Percentiles rank a stretch among this genome's conserved stretches.
Conservation (phyloP, 1,140 invertebrate species). For the Globodera rostochiensis region DNA sequence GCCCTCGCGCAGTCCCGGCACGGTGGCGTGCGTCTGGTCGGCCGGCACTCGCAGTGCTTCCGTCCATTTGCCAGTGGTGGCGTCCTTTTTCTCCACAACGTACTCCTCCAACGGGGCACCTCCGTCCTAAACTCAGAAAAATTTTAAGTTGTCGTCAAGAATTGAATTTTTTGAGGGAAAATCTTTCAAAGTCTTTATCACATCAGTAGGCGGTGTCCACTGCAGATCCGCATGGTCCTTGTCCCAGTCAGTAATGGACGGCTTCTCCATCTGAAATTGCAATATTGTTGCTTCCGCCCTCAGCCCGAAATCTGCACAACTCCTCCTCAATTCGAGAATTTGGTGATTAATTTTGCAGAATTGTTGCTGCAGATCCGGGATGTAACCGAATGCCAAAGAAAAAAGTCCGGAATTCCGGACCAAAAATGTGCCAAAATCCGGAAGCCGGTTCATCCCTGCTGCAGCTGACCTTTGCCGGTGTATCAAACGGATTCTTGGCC, state of each 20-base stretch:
- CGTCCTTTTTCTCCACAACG: constrained; percentile 82
- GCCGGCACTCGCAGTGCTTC: constrained; percentile 73
- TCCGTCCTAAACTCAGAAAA: constrained; percentile 73
- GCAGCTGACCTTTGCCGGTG: constrained; percentile 81
- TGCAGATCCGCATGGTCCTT: constrained; percentile 89
- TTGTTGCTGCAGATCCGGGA: too few relatives aligned
- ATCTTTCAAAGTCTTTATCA: too few relatives aligned
- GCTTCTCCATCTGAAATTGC: constrained; percentile 70
- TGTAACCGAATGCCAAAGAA: too few relatives aligned
- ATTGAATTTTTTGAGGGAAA: too few relatives aligned
- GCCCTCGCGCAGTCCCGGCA: constrained; percentile 84
- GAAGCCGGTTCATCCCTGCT: too few relatives aligned
- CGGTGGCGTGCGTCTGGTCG: constrained; percentile 74
- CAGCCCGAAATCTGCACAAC: too few relatives aligned
- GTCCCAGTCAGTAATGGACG: constrained; percentile 90
- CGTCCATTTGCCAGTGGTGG: constrained; percentile 49
- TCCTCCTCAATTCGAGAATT: too few relatives aligned
- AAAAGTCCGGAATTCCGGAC: too few relatives aligned
- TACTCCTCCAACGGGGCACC: constrained; percentile 94
- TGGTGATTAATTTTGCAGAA: too few relatives aligned
- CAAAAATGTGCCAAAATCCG: too few relatives aligned
- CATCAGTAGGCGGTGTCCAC: constrained; percentile 69
- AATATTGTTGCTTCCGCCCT: too few relatives aligned
- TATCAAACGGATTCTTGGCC: constrained; percentile 95
- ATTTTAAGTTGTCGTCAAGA: too few relatives aligned